A percentile compares a stretch with the other conserved stretches of the same genome.
Evolutionary conservation across 2,888 invertebrate genomes (phyloP).

Genomic region (Drosophila neotestacea): DNA sequence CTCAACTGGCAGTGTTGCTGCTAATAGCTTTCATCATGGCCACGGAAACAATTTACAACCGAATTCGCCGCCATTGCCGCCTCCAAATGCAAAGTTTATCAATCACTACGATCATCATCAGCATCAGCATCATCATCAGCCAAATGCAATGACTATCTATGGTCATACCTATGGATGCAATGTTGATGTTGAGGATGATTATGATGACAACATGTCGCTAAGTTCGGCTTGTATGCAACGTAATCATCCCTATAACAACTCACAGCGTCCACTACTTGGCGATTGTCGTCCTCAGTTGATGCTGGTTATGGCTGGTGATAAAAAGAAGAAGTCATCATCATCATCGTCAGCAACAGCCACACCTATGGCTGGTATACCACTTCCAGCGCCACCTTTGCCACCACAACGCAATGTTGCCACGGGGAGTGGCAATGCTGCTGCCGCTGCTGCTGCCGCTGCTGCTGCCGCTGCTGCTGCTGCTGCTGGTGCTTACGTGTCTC

Average conservation of each 20-base stretch:
- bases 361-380: conserved; percentile 41
- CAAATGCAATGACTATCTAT: conserved; percentile 40
- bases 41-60: conserved; percentile 13
- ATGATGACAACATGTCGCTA: conserved; percentile 65
- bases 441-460: no score
- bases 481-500: conserved; percentile 65
- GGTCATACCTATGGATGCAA: conserved; percentile 71
- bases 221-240: conserved; percentile 80
- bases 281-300: conserved; percentile 64
- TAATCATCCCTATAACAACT: conserved; percentile 84
- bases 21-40: not conserved
- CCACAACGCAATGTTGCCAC: conserved; percentile 12
- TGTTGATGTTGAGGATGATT: conserved; percentile 60
- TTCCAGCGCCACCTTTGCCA: conserved; percentile 10
- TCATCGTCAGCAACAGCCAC: conserved; percentile 1
- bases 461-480: no score
- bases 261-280: conserved; percentile 83
- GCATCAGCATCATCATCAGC: conserved; percentile 23
- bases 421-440: not conserved
- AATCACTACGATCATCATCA: conserved; percentile 64
- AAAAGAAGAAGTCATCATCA: conserved; percentile 44
- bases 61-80: conserved; percentile 55
- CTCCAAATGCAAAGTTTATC: conserved; percentile 60
- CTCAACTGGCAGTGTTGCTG: conserved; percentile 25
- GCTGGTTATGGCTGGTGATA: conserved; percentile 43